A percentile compares a stretch with the other conserved stretches of the same genome.
Evolutionary conservation across 2,888 invertebrate species (phyloP).

Genomic region (Drosophila fungiperda): DNA sequence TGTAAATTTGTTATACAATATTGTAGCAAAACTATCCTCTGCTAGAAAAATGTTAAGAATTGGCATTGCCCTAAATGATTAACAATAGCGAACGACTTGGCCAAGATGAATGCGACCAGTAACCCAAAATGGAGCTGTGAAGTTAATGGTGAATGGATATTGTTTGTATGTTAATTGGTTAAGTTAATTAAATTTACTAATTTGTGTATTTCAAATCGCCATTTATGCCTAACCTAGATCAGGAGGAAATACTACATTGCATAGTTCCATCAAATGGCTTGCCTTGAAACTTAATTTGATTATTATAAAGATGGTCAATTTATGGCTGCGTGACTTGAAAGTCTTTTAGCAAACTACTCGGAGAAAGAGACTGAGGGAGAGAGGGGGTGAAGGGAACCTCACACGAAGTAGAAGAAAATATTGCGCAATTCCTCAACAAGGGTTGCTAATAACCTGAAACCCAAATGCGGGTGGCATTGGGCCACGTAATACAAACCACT

Average conservation of each 20-base stretch:
- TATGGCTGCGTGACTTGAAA: constrained; percentile 42
- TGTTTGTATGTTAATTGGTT: constrained; percentile 19
- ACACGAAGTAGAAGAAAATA: constrained; percentile 60
- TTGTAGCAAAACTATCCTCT: constrained; percentile 30
- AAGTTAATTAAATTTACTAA: constrained; percentile 24
- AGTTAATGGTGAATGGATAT: constrained; percentile 19
- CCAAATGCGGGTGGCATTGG: constrained; percentile 64
- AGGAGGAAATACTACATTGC: background rate
- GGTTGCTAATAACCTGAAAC: constrained; percentile 59
- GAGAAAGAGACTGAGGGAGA: background rate
- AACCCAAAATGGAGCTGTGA: constrained; percentile 27
- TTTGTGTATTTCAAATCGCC: constrained; percentile 20
- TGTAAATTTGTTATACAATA: background rate
- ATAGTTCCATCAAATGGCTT: background rate
- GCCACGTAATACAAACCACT: constrained; percentile 34
- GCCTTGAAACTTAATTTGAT: constrained; percentile 16
- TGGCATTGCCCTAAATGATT: constrained; percentile 37
- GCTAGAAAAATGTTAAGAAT: constrained; percentile 22
- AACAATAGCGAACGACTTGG: constrained; percentile 40
- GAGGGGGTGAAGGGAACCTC: constrained; percentile 44
- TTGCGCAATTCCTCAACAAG: constrained; percentile 62
- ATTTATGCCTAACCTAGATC: constrained; percentile 10
- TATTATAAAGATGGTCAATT: constrained; percentile 6
- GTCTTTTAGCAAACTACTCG: constrained; percentile 43
- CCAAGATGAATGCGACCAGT: constrained; percentile 21